phyloP scores from a whole-genome alignment of 2,113 vertebrate genomes.

The Typhlomys cinereus region DNA sequence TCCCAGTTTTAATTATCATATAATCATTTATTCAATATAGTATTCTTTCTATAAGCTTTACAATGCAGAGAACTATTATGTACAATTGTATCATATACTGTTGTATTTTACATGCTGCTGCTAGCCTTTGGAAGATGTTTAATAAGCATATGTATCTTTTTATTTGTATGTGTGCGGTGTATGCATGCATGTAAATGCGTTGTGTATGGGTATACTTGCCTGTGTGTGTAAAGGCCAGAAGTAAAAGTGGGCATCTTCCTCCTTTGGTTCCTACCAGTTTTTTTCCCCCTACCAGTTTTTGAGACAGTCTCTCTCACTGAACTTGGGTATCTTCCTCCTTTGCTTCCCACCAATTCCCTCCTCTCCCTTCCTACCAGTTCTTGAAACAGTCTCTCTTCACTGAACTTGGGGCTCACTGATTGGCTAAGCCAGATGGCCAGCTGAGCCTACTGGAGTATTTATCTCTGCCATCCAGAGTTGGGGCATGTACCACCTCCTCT shows the following conservation, averaged over 20 bases:
- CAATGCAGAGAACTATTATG: neutral
- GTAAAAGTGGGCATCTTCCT: neutral
- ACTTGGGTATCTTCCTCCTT: neutral
- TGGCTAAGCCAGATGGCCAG: neutral
- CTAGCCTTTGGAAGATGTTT: constrained; percentile 14
- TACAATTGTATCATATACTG: neutral
- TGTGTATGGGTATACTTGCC: no score
- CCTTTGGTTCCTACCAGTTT: neutral
- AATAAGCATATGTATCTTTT: neutral
- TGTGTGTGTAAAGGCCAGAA: neutral
- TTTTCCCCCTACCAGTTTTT: neutral
- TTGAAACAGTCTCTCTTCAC: neutral
- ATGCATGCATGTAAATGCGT: neutral
- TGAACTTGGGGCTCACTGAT: neutral
- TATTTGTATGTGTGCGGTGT: neutral
- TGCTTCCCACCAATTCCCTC: neutral
- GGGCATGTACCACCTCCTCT: neutral
- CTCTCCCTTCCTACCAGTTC: neutral
- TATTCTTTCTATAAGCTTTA: neutral
- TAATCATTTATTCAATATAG: constrained; percentile 45
- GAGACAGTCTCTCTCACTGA: neutral
- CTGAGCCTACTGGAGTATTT: neutral
- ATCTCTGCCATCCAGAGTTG: neutral
- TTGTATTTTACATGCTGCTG: neutral
- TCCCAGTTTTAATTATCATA: constrained; percentile 31